Base-by-base conservation (phyloP, 2,797 vertebrate species). In the Acanthis flammea region DNA sequence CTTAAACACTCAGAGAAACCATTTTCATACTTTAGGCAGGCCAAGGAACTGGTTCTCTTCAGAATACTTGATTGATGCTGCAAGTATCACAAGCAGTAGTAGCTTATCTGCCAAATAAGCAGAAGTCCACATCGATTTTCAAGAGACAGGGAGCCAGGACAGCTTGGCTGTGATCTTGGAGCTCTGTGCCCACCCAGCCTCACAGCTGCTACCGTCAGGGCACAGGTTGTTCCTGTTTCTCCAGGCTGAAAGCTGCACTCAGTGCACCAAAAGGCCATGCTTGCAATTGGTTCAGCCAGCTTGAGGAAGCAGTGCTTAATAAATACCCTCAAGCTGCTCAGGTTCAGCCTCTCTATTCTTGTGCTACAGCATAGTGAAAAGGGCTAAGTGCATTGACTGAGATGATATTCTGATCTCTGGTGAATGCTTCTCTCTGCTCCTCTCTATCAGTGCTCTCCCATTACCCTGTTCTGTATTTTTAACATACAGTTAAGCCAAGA, bases 401-500 rank as follows among this genome's bases (percentile, higher is more conserved):
- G 0, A 7, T 45, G 39, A 72, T 57, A 47, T 62, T 86, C 63
- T 62, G 66, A 53, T 76, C 41, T 71, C 41, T 82, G 23, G 25
- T 42, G 51, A 75, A 53, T 61, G 53, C 51, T 50, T 83, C 41
- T 71, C 3, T 58, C 53, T 79, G 60, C 45, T 75, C 57, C 28
- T 72, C 31, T 89, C 73, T 30, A 0, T 86, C 41, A 81, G 23
- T 77, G 37, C 57, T 92, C 66, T 91, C 31, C 33, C 24, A 7
- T 88, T 92, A 65, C 57, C 44, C 9, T 70, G 25, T 57, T 92
- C 57, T 77, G 31, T 68, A 21, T 83, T 90, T 86, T 82, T 71
- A n/a, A 95, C 24, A 41, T 11, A 9, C 96, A 98, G 98, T 98
- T 94, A 98, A 97, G n/a, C 98, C 97, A 5, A 95, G 45, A 55